These are phyloP conservation scores for Pygoscelis adeliae DNA, from an alignment of 2,113 vertebrate species.

Conservation along the genomic window DNA sequence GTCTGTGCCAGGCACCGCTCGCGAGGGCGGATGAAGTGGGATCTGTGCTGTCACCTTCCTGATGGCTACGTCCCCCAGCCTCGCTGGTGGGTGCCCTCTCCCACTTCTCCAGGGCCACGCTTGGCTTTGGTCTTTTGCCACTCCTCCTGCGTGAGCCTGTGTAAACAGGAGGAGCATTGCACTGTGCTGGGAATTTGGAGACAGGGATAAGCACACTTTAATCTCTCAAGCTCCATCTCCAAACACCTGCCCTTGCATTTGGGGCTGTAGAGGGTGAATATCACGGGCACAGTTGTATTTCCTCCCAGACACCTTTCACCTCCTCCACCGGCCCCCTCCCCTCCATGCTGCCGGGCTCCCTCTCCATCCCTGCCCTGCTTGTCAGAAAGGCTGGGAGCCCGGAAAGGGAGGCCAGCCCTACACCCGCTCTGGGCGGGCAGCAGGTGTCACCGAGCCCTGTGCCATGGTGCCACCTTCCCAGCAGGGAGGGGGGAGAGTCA, in stretches of 20 bases:
- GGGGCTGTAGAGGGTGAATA: not conserved
- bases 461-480: not conserved
- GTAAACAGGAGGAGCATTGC: not conserved
- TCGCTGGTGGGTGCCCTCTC: not conserved
- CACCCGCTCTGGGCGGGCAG: not conserved
- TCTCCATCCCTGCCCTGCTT: not conserved
- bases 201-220: not conserved
- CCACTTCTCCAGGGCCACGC: fast-evolving
- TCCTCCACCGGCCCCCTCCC: fast-evolving
- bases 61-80: fast-evolving
- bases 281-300: not conserved
- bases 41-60: not conserved
- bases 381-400: not conserved
- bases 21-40: fast-evolving
- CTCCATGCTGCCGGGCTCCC: fast-evolving
- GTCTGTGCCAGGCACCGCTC: not conserved
- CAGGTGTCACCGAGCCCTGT: not conserved
- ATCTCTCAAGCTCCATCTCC: not conserved
- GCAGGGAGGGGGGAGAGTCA: not conserved
- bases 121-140: not conserved
- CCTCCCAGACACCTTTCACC: not conserved
- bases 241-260: not conserved
- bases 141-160: not conserved
- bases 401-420: not conserved
- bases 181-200: fast-evolving